phyloP scores from a whole-genome alignment of 2,113 vertebrate genomes.

The Fukomys damarensis region DNA sequence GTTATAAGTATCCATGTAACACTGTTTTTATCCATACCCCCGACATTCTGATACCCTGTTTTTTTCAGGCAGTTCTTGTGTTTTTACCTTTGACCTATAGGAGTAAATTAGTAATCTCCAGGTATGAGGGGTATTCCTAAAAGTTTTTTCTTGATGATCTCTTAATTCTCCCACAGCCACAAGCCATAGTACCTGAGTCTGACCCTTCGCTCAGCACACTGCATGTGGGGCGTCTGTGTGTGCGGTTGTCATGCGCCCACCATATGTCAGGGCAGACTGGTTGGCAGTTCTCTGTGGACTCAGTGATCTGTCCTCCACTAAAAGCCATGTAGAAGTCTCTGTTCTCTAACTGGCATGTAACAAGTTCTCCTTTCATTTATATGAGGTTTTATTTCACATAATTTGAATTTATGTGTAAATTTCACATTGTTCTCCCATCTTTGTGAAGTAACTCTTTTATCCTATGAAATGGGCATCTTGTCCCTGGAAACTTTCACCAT shows the following conservation, averaged over 20 bases:
- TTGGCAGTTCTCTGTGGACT: background rate
- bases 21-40: background rate
- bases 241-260: no score
- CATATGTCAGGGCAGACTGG: background rate
- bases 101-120: slow-evolving; percentile 2
- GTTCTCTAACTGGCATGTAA: background rate
- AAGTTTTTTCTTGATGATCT: background rate
- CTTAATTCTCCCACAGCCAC: background rate
- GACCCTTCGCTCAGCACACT: background rate
- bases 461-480: background rate
- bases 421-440: background rate
- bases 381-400: background rate
- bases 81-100: background rate
- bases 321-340: background rate
- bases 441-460: background rate
- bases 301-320: background rate
- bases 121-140: background rate
- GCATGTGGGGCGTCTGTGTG: background rate
- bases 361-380: background rate
- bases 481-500: background rate
- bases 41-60: background rate
- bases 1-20: background rate
- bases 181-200: background rate
- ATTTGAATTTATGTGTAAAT: background rate
- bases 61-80: background rate